Conservation (phyloP, 2,888 invertebrate species). For the Drosophila seclusa region DNA sequence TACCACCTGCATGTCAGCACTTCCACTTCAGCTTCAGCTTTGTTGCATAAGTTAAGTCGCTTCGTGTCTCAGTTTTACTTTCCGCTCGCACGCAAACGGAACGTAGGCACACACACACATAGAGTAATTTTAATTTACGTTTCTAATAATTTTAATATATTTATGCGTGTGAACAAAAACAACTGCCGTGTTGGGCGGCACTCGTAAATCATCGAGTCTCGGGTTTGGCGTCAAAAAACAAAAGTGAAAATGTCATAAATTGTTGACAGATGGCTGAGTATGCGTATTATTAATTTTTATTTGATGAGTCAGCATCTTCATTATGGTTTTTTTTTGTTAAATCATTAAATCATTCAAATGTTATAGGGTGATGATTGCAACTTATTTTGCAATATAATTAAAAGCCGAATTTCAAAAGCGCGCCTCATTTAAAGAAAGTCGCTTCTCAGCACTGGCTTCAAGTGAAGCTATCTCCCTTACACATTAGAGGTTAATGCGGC, state of each 20-base stretch:
- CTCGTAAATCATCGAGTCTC: slow-evolving; percentile 53
- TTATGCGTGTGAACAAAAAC: slow-evolving; percentile 71
- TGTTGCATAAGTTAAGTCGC: slow-evolving; percentile 59
- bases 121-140: slow-evolving; percentile 36
- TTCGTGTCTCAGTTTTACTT: slow-evolving; percentile 24
- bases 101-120: slow-evolving; percentile 5
- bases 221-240: slow-evolving; percentile 15
- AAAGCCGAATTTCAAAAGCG: slow-evolving; percentile 12
- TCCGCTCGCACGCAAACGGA: slow-evolving; percentile 52
- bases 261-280: slow-evolving; percentile 2
- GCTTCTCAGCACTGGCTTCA: slow-evolving; percentile 24
- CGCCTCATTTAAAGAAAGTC: background rate
- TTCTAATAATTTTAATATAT: slow-evolving; percentile 62
- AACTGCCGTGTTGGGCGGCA: slow-evolving; percentile 29
- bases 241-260: slow-evolving; percentile 41
- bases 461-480: slow-evolving; percentile 15
- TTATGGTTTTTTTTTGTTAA: slow-evolving; percentile 1
- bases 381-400: slow-evolving; percentile 7
- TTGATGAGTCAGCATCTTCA: slow-evolving; percentile 6
- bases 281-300: slow-evolving; percentile 8
- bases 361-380: slow-evolving; percentile 4
- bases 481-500: rapidly evolving
- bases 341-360: slow-evolving; percentile 16
- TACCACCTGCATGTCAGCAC: slow-evolving; percentile 22
- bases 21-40: background rate